Conservation (phyloP, 2,888 invertebrate genomes). For the Onthophagus sagittarius region DNA sequence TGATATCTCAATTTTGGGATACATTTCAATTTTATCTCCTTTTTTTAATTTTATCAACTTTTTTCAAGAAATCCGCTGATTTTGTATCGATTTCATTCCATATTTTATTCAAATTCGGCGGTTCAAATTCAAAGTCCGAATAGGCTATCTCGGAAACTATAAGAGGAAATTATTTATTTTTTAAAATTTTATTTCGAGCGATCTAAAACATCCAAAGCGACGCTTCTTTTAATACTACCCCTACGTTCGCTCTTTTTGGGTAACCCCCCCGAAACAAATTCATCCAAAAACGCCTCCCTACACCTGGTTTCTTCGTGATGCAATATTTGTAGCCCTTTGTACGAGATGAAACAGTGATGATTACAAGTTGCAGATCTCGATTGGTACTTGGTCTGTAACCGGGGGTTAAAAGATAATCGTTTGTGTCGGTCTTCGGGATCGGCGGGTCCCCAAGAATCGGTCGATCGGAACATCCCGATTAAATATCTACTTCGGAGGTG, state of each 20-base stretch:
- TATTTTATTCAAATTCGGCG: too few relatives aligned
- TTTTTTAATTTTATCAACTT: too few relatives aligned
- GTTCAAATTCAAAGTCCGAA: too few relatives aligned
- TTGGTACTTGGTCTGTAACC: constrained; percentile 25
- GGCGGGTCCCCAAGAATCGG: constrained; percentile 28
- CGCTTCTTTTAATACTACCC: background rate
- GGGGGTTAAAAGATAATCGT: constrained; percentile 26
- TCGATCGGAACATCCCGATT: constrained; percentile 25
- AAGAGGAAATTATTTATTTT: too few relatives aligned
- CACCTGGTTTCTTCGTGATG: background rate
- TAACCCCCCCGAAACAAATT: background rate
- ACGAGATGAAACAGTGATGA: constrained; percentile 23
- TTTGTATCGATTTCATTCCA: too few relatives aligned
- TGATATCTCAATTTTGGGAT: too few relatives aligned
- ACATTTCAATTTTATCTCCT: too few relatives aligned
- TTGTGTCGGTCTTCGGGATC: constrained; percentile 26
- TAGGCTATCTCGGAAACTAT: too few relatives aligned
- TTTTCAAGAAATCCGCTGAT: too few relatives aligned
- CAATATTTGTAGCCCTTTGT: background rate
- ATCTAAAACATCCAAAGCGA: background rate
- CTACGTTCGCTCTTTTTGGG: background rate
- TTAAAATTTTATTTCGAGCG: too few relatives aligned
- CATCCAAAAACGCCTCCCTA: background rate
- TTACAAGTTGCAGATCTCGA: constrained; percentile 23
- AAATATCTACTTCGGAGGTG: constrained; percentile 20